Evolutionary conservation across 2,888 invertebrate species (phyloP).

Genomic region (Sinopyrophorus schimmeli): DNA sequence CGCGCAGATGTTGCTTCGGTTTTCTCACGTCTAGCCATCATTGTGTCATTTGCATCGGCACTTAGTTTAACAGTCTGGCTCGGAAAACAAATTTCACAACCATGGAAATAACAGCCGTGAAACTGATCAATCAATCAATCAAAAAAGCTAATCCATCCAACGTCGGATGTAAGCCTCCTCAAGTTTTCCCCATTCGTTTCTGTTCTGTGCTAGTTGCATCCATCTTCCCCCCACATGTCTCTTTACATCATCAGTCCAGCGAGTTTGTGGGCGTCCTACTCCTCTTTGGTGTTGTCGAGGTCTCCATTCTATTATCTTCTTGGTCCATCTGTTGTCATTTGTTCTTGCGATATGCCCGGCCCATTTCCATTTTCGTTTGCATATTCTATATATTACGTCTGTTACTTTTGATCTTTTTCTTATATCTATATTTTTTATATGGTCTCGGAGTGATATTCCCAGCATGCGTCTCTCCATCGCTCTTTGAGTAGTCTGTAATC

Average conservation of each 20-base stretch:
- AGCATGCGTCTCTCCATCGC: neutral
- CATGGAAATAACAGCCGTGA: too few species aligned
- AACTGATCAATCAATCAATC: too few species aligned
- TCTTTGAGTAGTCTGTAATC: neutral
- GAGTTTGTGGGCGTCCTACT: neutral
- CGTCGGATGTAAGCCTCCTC: too few species aligned
- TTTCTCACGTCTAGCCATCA: too few species aligned
- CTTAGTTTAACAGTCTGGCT: too few species aligned
- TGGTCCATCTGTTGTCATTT: conserved; percentile 2
- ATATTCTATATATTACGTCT: neutral
- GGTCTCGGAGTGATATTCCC: neutral
- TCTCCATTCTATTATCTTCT: conserved; percentile 1
- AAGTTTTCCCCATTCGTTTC: too few species aligned
- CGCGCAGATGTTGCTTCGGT: too few species aligned
- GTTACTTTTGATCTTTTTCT: neutral
- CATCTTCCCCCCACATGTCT: too few species aligned
- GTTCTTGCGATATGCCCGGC: conserved; percentile 1
- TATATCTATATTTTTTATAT: neutral
- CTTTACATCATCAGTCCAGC: neutral
- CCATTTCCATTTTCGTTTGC: neutral
- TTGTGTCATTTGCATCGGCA: too few species aligned
- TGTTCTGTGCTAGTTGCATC: too few species aligned
- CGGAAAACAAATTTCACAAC: too few species aligned
- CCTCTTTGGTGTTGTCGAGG: neutral
- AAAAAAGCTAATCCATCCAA: too few species aligned